Evolutionary conservation across 2,113 vertebrate genomes (phyloP).

Genomic region (Equus przewalskii): DNA sequence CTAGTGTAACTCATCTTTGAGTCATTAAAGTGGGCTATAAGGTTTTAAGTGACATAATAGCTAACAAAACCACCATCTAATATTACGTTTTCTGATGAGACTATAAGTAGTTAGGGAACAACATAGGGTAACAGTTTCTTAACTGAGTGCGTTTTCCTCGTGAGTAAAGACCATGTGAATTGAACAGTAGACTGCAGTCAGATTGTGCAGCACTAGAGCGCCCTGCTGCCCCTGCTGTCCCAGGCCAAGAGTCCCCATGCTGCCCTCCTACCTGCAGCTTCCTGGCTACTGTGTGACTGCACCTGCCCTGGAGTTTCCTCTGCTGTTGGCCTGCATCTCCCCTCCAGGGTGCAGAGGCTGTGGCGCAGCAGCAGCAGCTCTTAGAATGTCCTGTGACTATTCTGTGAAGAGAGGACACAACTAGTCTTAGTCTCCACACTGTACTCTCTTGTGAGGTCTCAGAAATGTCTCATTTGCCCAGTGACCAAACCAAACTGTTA

Average conservation of each 20-base stretch:
- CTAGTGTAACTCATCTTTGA: background rate
- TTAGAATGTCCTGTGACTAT: background rate
- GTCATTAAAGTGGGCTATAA: background rate
- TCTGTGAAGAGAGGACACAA: conserved; percentile 35
- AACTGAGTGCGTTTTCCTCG: background rate
- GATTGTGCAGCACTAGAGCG: background rate
- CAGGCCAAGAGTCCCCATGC: background rate
- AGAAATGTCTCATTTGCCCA: background rate
- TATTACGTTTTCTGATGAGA: background rate
- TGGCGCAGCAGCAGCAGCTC: background rate
- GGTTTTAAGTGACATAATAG: background rate
- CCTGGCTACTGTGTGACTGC: background rate
- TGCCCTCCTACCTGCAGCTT: conserved; percentile 60
- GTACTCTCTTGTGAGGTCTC: background rate
- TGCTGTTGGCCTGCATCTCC: conserved; percentile 6
- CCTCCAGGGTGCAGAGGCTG: background rate
- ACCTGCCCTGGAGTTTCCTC: background rate
- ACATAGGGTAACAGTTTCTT: background rate
- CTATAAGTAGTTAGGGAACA: too few species aligned
- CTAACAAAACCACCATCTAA: background rate
- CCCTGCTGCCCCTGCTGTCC: background rate
- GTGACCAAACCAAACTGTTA: background rate
- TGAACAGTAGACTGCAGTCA: background rate
- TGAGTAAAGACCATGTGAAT: conserved; percentile 5
- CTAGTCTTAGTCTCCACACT: background rate